Base-by-base conservation (phyloP, 2,113 vertebrate species). In the Rhinoderma darwinii region DNA sequence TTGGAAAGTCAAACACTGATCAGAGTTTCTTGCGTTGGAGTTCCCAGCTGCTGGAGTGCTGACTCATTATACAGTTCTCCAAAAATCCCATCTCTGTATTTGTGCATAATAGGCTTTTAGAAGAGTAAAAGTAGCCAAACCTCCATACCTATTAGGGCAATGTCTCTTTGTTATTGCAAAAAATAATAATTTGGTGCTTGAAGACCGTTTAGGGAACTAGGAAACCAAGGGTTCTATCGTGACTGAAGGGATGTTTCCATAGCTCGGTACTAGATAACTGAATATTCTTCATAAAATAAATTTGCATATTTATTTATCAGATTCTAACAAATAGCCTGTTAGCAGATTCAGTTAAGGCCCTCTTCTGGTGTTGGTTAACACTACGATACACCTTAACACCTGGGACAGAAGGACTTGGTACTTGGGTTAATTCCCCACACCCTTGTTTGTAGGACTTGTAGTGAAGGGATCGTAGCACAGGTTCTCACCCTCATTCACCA, bases 1-100 rank as follows among this genome's bases (percentile, higher is more conserved):
- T 85, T 78, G 56, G 39, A 43, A 85, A 85, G 44, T 85, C 27
- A 75, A 85, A 77, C 44, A 37, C 22, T 85, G 37, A 63, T 76
- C 35, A 85, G 56, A 85, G 41, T 85, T 47, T 78, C 22, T 44
- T 85, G 84, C 84, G 84, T 85, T 85, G 84, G 84, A 78, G 84
- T 85, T 47, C 54, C 73, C 84, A 85, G 84, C 84, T 85, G 84
- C 84, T 85, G 73, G 41, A 75, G 30, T 27, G 37, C 56, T 85
- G 74, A 85, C 56, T 85, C 74, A 85, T 50, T 78, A 22, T 35
- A 78, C 59, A 78, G 56, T 63, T 66, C 74, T 85, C 37, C 47
- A 73, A 30, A 78, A 77, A 85, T 85, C 78, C 20, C 37, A 59
- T 66, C 73, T 61, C n/a, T 54, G 56, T 75, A 59, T 84, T 83